Base-by-base conservation (phyloP, 2,113 vertebrate genomes). In the Micromys minutus region DNA sequence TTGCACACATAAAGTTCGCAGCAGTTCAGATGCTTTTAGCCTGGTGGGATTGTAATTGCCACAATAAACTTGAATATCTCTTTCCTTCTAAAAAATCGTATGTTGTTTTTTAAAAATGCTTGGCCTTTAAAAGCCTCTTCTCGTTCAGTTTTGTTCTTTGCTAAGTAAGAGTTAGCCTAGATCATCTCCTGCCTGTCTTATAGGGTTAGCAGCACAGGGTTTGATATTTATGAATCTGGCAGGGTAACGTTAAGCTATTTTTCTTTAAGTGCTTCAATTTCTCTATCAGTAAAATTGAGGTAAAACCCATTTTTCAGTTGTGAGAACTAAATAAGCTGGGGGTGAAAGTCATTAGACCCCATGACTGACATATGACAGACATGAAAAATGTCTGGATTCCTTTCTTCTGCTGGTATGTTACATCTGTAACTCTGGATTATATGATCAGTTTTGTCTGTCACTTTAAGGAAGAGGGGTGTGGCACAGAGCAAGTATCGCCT, bases 1-100 rank as follows among this genome's bases (percentile, higher is more conserved):
- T 95, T 83, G n/a, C 50, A 74, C 59, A 71, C 39, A 94, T 55
- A 94, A 95, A 77, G 57, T 89, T 89, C 26, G 71, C 71, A 94
- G 69, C 61, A 63, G 50, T 96, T 94, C 50, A 83, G 83, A 29
- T 34, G 74, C 61, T 93, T 89, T 16, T 47, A 92, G 72, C 4
- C 47, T 81, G 85, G 45, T 69, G 63, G 91, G 94, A 81, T 69
- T 92, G 61, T 36, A 95, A 87, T 61, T 91, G 52, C 24, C 91
- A 83, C 1, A 63, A 52, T 91, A 97, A 96, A 93, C 36, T 95
- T 90, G 69, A 71, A 19, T 72, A 59, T 63, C 11, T 93, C 69
- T 93, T 75, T 75, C 63, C 22, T 84, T 94, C 9, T 11, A 91
- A 93, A 93, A 84, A 22, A 91, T n/a, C 4, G 4, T 59, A 65